Percentiles rank a stretch among this genome's conserved stretches.
Conservation (phyloP, 2,113 vertebrate genomes). For the Pionites leucogaster region DNA sequence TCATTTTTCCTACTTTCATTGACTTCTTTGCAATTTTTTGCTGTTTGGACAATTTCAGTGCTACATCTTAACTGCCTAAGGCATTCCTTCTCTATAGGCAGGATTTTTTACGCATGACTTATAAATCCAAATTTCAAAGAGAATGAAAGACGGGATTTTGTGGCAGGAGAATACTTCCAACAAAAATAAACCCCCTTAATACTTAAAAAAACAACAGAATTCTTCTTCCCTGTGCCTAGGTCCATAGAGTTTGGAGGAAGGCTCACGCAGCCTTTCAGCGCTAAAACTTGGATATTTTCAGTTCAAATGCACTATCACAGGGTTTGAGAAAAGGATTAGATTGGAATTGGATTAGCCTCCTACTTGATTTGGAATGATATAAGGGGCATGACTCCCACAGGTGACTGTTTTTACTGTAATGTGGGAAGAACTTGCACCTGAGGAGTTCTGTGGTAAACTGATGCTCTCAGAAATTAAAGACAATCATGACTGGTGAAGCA, state of each 20-base stretch:
- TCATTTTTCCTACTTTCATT: background rate
- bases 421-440: background rate
- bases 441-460: background rate
- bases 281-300: background rate
- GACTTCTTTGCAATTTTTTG: background rate
- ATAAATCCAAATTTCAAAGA: background rate
- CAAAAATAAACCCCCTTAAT: background rate
- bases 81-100: background rate
- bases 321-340: background rate
- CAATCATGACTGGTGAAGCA: background rate
- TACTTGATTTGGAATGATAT: background rate
- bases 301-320: background rate
- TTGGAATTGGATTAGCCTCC: background rate
- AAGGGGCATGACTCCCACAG: background rate
- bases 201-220: background rate
- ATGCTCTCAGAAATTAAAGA: background rate
- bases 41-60: background rate
- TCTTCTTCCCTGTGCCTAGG: accelerated
- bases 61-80: background rate
- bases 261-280: background rate
- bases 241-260: background rate
- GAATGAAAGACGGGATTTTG: background rate
- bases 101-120: background rate
- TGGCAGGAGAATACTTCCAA: background rate
- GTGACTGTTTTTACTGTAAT: background rate